phyloP scores from a whole-genome alignment of 2,113 vertebrate species.

The Varanus komodoensis region DNA sequence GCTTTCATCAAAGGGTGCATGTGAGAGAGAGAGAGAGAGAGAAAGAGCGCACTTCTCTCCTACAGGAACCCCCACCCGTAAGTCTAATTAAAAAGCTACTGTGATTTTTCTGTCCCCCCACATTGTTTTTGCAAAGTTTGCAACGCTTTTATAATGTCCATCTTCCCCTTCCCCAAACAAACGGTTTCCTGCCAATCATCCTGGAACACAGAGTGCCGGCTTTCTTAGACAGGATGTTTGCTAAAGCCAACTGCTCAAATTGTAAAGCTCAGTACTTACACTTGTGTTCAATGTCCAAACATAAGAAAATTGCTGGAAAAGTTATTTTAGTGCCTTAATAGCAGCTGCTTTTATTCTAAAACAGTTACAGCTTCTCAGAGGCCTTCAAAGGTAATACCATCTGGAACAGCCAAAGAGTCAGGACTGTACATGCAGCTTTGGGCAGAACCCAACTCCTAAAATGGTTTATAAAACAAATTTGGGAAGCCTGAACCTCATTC shows the following conservation, averaged over 20 bases:
- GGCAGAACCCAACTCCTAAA: neutral
- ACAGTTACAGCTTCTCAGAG: conserved; percentile 67
- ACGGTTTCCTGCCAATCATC: conserved; percentile 80
- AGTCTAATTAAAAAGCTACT: conserved; percentile 46
- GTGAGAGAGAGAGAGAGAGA: neutral
- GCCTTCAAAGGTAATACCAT: neutral
- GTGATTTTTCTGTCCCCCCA: conserved; percentile 49
- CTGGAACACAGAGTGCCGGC: conserved; percentile 76
- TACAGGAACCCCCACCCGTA: conserved; percentile 32
- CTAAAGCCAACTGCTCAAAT: conserved; percentile 70
- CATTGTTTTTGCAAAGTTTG: conserved; percentile 73
- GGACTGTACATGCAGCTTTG: neutral
- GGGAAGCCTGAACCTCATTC: neutral
- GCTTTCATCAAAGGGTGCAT: neutral
- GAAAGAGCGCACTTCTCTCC: neutral
- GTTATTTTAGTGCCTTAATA: conserved; percentile 72
- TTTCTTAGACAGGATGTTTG: conserved; percentile 81
- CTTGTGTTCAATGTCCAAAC: conserved; percentile 64
- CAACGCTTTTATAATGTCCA: conserved; percentile 59
- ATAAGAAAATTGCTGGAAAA: conserved; percentile 66
- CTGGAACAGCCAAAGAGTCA: neutral
- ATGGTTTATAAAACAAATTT: neutral
- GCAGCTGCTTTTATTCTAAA: conserved; percentile 69
- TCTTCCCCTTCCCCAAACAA: conserved; percentile 74
- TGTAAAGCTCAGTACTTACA: conserved; percentile 72